Conservation (phyloP, 2,888 invertebrate genomes). For the Antheraea yamamai region DNA sequence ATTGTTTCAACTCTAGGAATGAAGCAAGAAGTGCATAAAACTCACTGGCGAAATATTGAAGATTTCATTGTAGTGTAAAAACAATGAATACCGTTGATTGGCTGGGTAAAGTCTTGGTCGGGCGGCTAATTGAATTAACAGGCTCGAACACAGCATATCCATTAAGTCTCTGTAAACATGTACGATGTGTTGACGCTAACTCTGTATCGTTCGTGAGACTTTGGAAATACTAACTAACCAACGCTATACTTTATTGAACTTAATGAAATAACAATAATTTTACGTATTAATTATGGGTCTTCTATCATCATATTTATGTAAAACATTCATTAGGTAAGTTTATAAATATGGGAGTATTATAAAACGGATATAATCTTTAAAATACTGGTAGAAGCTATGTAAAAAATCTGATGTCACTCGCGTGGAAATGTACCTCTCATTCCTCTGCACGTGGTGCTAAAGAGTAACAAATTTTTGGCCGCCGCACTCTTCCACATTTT, state of each 20-base stretch:
- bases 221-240: neutral
- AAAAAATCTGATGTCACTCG: neutral
- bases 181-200: conserved; percentile 13
- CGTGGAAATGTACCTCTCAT: no score
- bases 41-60: conserved; percentile 34
- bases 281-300: neutral
- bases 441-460: no score
- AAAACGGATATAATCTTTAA: neutral
- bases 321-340: neutral
- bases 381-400: neutral
- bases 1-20: conserved; percentile 21
- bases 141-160: conserved; percentile 68
- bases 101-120: conserved; percentile 49
- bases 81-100: conserved; percentile 68
- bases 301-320: conserved; percentile 11
- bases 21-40: conserved; percentile 7
- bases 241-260: neutral
- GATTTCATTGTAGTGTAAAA: conserved; percentile 58
- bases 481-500: no score
- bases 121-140: conserved; percentile 75
- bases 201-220: conserved; percentile 7
- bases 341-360: conserved; percentile 16
- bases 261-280: conserved; percentile 1
- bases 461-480: no score
- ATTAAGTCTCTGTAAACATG: conserved; percentile 66